Evolutionary conservation across 1,140 invertebrate species (phyloP).

Genomic region (Drosophila elegans): DNA sequence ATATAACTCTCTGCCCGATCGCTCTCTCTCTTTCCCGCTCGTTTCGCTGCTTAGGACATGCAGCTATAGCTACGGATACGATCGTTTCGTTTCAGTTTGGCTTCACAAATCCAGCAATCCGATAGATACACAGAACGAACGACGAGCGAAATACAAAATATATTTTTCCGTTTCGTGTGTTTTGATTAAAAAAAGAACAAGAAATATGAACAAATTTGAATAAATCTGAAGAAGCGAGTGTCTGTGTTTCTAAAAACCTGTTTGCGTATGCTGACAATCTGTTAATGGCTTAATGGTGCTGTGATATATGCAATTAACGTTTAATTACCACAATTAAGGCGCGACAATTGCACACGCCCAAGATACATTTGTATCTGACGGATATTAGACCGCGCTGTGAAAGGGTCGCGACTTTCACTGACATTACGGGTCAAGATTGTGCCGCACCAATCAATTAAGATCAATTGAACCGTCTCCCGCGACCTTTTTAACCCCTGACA

Average conservation of each 20-base stretch:
- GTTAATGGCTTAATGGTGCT: slow-evolving; percentile 40
- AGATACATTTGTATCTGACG: slow-evolving; percentile 71
- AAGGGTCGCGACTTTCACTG: slow-evolving; percentile 79
- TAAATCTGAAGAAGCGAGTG: slow-evolving; percentile 44
- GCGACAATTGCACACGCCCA: slow-evolving; percentile 28
- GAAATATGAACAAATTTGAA: slow-evolving; percentile 56
- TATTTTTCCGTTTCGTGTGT: slow-evolving; percentile 61
- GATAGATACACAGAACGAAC: slow-evolving; percentile 82
- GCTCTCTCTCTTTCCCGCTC: slow-evolving; percentile 39
- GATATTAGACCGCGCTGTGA: slow-evolving; percentile 9
- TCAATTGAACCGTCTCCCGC: slow-evolving; percentile 55
- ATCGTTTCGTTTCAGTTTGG: slow-evolving; percentile 84
- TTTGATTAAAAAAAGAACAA: slow-evolving; percentile 17
- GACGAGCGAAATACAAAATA: slow-evolving; percentile 53
- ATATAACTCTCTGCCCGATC: neutral
- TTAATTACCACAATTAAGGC: slow-evolving; percentile 46
- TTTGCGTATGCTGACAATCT: slow-evolving; percentile 29
- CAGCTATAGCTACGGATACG: slow-evolving; percentile 58
- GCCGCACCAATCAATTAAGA: slow-evolving; percentile 77
- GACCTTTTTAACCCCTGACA: slow-evolving; percentile 69
- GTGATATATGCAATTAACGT: slow-evolving; percentile 56
- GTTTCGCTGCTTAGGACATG: slow-evolving; percentile 75
- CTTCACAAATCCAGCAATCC: slow-evolving; percentile 81
- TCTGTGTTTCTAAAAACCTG: slow-evolving; percentile 20
- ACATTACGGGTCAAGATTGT: slow-evolving; percentile 79